A percentile compares a stretch with the other conserved stretches of the same genome.
Evolutionary conservation across 2,113 vertebrate genomes (phyloP).

Genomic region (Ochotona curzoniae): DNA sequence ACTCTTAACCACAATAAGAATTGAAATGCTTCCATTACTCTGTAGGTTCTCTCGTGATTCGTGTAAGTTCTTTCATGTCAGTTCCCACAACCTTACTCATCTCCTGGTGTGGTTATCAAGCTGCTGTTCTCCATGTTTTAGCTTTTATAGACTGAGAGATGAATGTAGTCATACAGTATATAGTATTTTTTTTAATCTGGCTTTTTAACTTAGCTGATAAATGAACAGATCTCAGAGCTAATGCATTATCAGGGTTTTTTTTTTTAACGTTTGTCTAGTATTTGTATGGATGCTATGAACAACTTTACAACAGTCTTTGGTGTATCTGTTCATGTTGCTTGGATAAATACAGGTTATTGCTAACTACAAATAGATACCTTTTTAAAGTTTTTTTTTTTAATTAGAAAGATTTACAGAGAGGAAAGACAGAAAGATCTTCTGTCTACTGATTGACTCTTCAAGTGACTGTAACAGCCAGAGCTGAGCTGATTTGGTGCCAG

Average conservation of each 20-base stretch:
- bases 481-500: too few relatives aligned
- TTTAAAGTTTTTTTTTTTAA: too few relatives aligned
- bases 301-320: neutral
- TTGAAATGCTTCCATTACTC: neutral
- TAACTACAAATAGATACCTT: too few relatives aligned
- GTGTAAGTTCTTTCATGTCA: neutral
- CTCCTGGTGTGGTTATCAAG: neutral
- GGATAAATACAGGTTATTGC: neutral
- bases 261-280: neutral
- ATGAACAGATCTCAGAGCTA: too few relatives aligned
- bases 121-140: neutral
- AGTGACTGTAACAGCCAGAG: too few relatives aligned
- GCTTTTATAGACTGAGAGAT: neutral
- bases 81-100: neutral
- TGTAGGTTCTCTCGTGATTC: neutral
- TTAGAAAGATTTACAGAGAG: too few relatives aligned
- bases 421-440: too few relatives aligned
- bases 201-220: neutral
- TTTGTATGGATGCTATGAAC: neutral
- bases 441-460: too few relatives aligned
- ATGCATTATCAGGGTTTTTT: too few relatives aligned
- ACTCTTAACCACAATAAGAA: neutral
- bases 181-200: neutral
- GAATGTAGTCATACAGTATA: neutral
- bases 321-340: neutral